Conservation (phyloP, 2,888 invertebrate species). For the Epistrophe grossulariae region DNA sequence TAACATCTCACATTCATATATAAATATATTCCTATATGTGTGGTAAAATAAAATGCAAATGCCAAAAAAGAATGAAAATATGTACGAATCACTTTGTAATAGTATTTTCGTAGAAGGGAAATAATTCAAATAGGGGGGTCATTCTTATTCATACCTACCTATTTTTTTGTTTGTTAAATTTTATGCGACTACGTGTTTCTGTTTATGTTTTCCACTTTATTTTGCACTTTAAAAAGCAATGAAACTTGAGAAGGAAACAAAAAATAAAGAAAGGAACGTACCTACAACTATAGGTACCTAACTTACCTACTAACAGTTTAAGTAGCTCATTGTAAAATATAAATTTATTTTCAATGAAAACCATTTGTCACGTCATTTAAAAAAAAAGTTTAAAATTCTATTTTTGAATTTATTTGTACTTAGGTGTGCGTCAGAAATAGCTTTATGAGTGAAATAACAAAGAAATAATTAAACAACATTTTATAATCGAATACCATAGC, state of each 20-base stretch:
- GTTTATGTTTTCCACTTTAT: conserved; percentile 10
- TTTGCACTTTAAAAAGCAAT: conserved; percentile 22
- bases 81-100: conserved; percentile 11
- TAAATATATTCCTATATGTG: neutral
- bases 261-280: too few relatives aligned
- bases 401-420: neutral
- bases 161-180: neutral
- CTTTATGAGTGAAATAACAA: too few relatives aligned
- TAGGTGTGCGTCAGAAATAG: too few relatives aligned
- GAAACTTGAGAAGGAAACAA: too few relatives aligned
- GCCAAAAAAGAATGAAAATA: neutral
- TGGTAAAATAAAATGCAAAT: conserved; percentile 20
- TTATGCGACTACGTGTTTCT: conserved; percentile 40
- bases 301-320: too few relatives aligned
- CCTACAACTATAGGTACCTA: too few relatives aligned
- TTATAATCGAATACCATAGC: too few relatives aligned
- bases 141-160: neutral
- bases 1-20: conserved; percentile 6
- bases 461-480: too few relatives aligned
- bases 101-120: neutral
- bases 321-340: too few relatives aligned
- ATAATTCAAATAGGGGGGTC: neutral
- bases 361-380: neutral
- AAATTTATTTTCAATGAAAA: neutral
- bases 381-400: too few relatives aligned